Evolutionary conservation across 2,888 invertebrate genomes (phyloP).

Genomic region (Andrena trimmerana): DNA sequence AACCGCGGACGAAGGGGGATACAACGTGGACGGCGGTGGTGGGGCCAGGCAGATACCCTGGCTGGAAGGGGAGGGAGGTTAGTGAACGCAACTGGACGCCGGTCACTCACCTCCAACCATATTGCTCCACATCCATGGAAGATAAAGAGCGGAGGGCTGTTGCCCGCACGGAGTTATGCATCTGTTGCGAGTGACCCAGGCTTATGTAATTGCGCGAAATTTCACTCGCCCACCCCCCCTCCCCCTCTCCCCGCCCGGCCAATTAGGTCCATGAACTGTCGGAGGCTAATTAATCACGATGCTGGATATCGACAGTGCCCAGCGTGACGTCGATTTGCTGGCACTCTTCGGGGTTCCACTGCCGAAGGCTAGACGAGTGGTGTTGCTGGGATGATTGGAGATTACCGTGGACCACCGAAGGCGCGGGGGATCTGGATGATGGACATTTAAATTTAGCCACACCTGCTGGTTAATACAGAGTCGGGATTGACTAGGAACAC

Average conservation of each 20-base stretch:
- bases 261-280: constrained; percentile 23
- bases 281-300: constrained; percentile 34
- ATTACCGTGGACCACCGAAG: background rate
- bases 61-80: constrained; percentile 76
- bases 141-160: constrained; percentile 75
- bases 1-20: constrained; percentile 51
- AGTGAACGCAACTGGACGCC: constrained; percentile 85
- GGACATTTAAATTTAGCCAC: background rate
- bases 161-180: constrained; percentile 53
- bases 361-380: background rate
- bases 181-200: constrained; percentile 35
- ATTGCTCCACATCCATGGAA: constrained; percentile 83
- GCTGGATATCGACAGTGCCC: background rate
- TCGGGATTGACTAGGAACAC: background rate
- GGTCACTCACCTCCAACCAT: constrained; percentile 85
- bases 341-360: background rate
- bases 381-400: background rate
- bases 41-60: constrained; percentile 46
- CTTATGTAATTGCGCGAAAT: constrained; percentile 74
- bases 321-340: background rate
- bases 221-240: constrained; percentile 49
- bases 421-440: background rate
- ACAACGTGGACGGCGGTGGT: constrained; percentile 25
- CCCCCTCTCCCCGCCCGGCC: background rate
- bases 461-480: too few species aligned